These are phyloP conservation scores for Acleris literana DNA, from an alignment of 2,888 invertebrate genomes.

Conservation along the genomic window DNA sequence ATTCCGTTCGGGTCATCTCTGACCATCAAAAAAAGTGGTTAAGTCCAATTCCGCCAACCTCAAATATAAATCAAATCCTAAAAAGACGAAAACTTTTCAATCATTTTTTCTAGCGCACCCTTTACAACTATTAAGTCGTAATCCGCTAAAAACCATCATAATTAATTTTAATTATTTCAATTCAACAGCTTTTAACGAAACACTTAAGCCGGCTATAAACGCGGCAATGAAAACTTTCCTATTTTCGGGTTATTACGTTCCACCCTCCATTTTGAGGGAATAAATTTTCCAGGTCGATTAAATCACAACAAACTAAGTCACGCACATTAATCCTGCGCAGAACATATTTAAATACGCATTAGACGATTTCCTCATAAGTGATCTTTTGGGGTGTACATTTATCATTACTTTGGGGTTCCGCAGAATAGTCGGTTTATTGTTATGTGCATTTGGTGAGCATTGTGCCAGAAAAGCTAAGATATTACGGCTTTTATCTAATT, in stretches of 20 bases:
- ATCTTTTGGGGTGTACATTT: slow-evolving; percentile 52
- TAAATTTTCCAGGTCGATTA: slow-evolving; percentile 67
- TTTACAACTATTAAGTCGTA: too few species aligned
- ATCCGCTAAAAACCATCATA: not conserved
- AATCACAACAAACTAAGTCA: slow-evolving; percentile 58
- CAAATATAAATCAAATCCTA: too few species aligned
- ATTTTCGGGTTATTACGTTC: slow-evolving; percentile 69
- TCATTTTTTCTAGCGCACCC: too few species aligned
- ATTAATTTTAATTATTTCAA: not conserved
- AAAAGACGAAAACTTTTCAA: too few species aligned
- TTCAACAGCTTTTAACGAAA: slow-evolving; percentile 34
- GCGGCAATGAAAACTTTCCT: slow-evolving; percentile 67
- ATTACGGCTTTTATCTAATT: not conserved
- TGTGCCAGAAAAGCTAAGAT: not conserved
- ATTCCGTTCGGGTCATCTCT: too few species aligned
- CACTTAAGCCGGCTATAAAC: slow-evolving; percentile 57
- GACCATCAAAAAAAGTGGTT: too few species aligned
- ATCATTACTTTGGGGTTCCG: slow-evolving; percentile 54
- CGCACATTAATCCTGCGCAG: slow-evolving; percentile 55
- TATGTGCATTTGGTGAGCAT: slow-evolving; percentile 2
- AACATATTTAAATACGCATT: slow-evolving; percentile 73
- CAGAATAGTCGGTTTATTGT: not conserved
- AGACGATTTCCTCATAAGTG: slow-evolving; percentile 64
- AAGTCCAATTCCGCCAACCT: too few species aligned
- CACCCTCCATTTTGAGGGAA: slow-evolving; percentile 50